Base-by-base conservation (phyloP, 2,888 invertebrate species). In the Chromoteleia sp. region DNA sequence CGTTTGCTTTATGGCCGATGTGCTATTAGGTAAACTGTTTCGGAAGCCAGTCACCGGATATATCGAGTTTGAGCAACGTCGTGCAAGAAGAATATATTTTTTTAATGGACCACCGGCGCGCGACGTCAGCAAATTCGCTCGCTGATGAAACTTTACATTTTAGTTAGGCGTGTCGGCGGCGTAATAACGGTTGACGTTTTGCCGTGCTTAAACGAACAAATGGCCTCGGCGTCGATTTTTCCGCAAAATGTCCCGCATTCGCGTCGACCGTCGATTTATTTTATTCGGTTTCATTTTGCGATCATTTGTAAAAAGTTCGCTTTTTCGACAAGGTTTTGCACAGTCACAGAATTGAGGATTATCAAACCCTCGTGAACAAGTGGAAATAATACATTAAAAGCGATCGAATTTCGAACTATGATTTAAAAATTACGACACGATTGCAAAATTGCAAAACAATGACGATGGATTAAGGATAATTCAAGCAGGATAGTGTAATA, bases 21-120 rank as follows among this genome's bases (percentile, higher is more conserved):
- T 33, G 67, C 76, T 59, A 70, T 76, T 73, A 81, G 67, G 81
- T 63, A 68, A 76, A 77, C 76, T 36, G 68, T 77, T 76, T 73
- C 33, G 73, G 61, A 14, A 50, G 39, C 33, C 73, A 79, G 79
- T 61, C 71, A 59, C 41, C 33, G 68, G 68, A 15, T 29, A 21
- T 67, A 76, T 76, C 68, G 76, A 29, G 33, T 59, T 59, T 33
- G 33, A 68, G 33, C 65, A 39, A n/a, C 45, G 15, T 15, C 36
- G 63, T 36, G 50, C 15, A 63, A 33, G 29, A 65, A 75, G 39
- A 67, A 25, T 19, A 30, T 8, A 70, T 33, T 63, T 70, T 77
- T 76, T 76, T 59, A 58, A 59, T 71, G 29, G 59, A 50, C 59
- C 30, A 12, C 12, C 50, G 4, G 52, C 19, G 30, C n/a, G 10